Conservation (phyloP, 2,888 invertebrate genomes). For the Hypsopygia costalis region DNA sequence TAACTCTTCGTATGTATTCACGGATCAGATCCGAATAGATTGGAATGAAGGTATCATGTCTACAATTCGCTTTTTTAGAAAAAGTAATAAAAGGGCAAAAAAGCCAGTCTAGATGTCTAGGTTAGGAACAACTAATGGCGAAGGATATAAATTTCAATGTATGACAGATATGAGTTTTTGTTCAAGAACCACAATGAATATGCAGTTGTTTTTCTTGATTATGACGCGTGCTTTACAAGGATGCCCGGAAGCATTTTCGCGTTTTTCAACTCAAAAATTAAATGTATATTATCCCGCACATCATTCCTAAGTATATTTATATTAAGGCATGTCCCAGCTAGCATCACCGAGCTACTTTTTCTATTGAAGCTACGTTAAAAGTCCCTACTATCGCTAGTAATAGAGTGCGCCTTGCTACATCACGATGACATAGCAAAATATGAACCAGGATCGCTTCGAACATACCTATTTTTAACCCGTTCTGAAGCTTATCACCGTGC, state of each 20-base stretch:
- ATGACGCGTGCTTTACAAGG: not conserved
- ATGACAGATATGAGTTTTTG: too few relatives aligned
- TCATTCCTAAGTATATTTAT: not conserved
- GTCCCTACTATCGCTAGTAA: not conserved
- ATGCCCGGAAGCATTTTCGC: not conserved
- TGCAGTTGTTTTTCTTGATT: not conserved
- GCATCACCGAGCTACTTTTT: constrained; percentile 1
- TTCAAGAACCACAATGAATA: too few relatives aligned
- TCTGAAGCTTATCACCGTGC: too few relatives aligned
- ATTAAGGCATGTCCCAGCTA: constrained; percentile 8
- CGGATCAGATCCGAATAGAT: too few relatives aligned
- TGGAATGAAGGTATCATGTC: too few relatives aligned
- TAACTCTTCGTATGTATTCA: too few relatives aligned
- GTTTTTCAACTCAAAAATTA: not conserved
- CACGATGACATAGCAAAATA: not conserved
- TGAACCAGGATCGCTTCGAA: not conserved
- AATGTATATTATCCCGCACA: not conserved
- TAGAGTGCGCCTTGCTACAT: not conserved
- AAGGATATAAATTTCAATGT: too few relatives aligned
- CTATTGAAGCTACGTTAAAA: not conserved
- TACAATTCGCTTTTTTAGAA: too few relatives aligned
- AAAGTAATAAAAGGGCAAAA: too few relatives aligned
- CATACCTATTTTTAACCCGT: too few relatives aligned
- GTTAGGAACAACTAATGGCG: too few relatives aligned
- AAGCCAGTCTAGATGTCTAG: too few relatives aligned